Evolutionary conservation across 1,140 invertebrate genomes (phyloP).

Genomic region (Cotesia typhae): DNA sequence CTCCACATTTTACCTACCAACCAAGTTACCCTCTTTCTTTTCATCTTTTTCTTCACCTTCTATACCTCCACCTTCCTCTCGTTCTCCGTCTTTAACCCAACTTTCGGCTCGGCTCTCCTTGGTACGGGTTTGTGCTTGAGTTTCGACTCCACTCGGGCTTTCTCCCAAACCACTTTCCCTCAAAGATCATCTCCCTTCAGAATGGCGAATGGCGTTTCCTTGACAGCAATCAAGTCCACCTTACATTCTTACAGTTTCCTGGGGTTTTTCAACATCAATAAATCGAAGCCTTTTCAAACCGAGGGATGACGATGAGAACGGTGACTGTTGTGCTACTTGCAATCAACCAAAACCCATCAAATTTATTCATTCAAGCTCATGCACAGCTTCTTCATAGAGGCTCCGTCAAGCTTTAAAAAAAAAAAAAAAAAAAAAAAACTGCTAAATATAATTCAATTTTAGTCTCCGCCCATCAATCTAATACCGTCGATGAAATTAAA

Average conservation of each 20-base stretch:
- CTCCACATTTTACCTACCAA: slow-evolving; percentile 9
- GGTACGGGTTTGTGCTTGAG: no score
- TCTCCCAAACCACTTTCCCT: slow-evolving; percentile 1
- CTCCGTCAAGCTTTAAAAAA: neutral
- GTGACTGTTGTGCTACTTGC: neutral
- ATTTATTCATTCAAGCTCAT: slow-evolving; percentile 18
- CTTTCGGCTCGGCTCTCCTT: neutral
- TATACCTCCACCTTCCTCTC: neutral
- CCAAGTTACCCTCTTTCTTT: slow-evolving; percentile 1
- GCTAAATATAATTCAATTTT: neutral
- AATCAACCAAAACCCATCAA: slow-evolving; percentile 8
- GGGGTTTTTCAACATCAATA: slow-evolving; percentile 13
- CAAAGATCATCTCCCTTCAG: slow-evolving; percentile 12
- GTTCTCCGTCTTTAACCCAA: neutral
- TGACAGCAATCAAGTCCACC: slow-evolving; percentile 22
- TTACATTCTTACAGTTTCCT: slow-evolving; percentile 27
- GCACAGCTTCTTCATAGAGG: neutral
- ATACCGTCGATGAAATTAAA: slow-evolving; percentile 22
- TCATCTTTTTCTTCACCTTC: neutral
- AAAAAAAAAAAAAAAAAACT: no score
- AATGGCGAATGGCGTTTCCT: slow-evolving; percentile 13
- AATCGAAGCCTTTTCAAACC: slow-evolving; percentile 15
- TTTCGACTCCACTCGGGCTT: neutral
- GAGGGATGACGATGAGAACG: neutral
- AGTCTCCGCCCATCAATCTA: neutral